Evolutionary conservation across 2,888 invertebrate genomes (phyloP).

Genomic region (Meiosimyza decipiens): DNA sequence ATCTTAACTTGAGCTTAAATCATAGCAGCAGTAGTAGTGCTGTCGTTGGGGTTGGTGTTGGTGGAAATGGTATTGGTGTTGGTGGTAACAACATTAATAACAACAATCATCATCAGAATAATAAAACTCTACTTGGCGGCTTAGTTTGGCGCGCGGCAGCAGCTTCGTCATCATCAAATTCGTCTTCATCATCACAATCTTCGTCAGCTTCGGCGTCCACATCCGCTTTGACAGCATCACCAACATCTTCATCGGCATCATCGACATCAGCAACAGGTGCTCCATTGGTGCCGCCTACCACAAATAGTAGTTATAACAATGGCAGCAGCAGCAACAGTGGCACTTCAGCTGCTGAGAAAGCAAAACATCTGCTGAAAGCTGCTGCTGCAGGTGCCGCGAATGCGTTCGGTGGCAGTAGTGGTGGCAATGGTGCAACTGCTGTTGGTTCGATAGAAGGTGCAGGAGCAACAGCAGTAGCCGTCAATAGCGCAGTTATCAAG

Average conservation of each 20-base stretch:
- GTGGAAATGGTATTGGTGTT: conserved; percentile 36
- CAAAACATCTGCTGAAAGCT: conserved; percentile 22
- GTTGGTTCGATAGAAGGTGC: conserved; percentile 26
- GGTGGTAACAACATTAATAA: conserved; percentile 40
- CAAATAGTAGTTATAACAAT: conserved; percentile 16
- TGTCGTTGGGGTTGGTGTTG: conserved; percentile 37
- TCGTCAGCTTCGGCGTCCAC: conserved; percentile 51
- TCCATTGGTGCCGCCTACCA: conserved; percentile 23
- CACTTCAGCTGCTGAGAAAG: conserved; percentile 49
- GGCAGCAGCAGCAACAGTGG: conserved; percentile 43
- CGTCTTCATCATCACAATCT: conserved; percentile 46
- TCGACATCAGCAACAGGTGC: conserved; percentile 46
- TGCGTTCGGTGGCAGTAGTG: conserved; percentile 6
- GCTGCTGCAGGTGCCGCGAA: conserved; percentile 25
- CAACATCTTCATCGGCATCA: conserved; percentile 46
- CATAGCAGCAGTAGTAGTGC: conserved; percentile 42
- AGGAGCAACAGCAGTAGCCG: conserved; percentile 40
- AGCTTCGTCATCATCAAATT: conserved; percentile 50
- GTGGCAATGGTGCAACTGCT: conserved; percentile 4
- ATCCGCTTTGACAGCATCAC: conserved; percentile 43
- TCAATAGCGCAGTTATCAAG: conserved; percentile 46
- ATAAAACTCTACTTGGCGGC: conserved; percentile 48
- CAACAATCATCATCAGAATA: conserved; percentile 39
- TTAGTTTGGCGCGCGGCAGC: conserved; percentile 59
- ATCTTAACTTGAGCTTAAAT: conserved; percentile 53